Base-by-base conservation (phyloP, 2,113 vertebrate species). In the Microtus ochrogaster region DNA sequence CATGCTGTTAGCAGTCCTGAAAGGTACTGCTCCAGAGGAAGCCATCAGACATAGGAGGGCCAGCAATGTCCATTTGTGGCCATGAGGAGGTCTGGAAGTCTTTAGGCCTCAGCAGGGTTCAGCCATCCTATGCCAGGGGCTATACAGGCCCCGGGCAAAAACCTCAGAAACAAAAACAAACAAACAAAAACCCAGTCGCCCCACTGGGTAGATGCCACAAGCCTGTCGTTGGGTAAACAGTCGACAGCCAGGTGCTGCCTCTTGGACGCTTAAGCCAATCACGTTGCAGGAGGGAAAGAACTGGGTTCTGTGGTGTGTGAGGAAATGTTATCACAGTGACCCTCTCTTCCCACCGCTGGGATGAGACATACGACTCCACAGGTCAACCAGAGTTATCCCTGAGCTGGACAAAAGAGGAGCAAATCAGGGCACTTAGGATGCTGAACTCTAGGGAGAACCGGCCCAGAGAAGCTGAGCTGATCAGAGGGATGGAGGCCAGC, bases 51-150 rank as follows among this genome's bases (percentile, higher is more conserved):
- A 3, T 13, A n/a, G 30, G 68, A 63, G 81, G 9, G 21, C 36
- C 78, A 52, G 14, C 22, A 26, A 3, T 72, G 72, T 33, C 39
- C 24, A 44, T 3, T 0, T 4, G 8, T 26, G 39, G 3, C 39
- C 26, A 0, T 4, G 2, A 2, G 73, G 76, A 44, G 2, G 3
- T 21, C 41, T 26, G 72, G 47, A 70, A 14, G 3, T n/a, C 5
- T 28, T 65, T 28, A 22, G 55, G 26, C n/a, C 39, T 4, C 68
- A 5, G n/a, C 4, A 5, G 36, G 44, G 30, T 47, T 78, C 26
- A 14, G n/a, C 41, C n/a, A 61, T 41, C 16, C 55, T 8, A 30
- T 74, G 10, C 39, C 26, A 63, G 36, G 10, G 49, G 14, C 66
- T 41, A 7, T 3, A 30, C 44, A 66, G 13, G 52, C 21, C 22